phyloP scores from a whole-genome alignment of 2,888 invertebrate species.

The Stenchaetothrips biformis region DNA sequence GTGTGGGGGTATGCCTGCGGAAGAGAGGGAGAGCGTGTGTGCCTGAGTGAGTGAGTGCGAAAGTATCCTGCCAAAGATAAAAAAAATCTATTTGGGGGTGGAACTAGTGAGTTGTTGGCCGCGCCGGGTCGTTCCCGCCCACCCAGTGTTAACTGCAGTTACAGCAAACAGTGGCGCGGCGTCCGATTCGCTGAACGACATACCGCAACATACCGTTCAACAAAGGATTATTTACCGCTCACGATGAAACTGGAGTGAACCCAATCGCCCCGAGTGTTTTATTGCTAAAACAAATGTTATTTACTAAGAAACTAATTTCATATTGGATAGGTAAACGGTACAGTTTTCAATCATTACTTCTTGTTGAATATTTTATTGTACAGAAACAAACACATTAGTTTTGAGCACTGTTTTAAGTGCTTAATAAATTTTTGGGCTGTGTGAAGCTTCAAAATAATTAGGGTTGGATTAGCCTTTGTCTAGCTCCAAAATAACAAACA shows the following conservation, averaged over 20 bases:
- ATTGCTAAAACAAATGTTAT: slow-evolving; percentile 34
- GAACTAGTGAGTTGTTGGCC: background rate
- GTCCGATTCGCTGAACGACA: background rate
- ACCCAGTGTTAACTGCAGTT: background rate
- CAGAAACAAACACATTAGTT: slow-evolving; percentile 40
- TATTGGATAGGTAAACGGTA: slow-evolving; percentile 36
- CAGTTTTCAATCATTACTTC: slow-evolving; percentile 35
- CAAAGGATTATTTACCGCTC: background rate
- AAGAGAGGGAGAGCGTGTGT: slow-evolving; percentile 29
- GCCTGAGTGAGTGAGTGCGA: slow-evolving; percentile 16
- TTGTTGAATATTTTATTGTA: slow-evolving; percentile 37
- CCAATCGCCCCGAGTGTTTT: slow-evolving; percentile 22
- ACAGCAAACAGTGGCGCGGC: background rate
- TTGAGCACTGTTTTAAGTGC: slow-evolving; percentile 65
- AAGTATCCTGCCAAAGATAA: slow-evolving; percentile 1
- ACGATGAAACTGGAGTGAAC: slow-evolving; percentile 15
- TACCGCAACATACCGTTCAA: background rate
- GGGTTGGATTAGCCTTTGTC: slow-evolving; percentile 24
- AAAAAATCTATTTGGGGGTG: background rate
- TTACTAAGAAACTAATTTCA: slow-evolving; percentile 38
- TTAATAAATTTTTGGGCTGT: slow-evolving; percentile 59
- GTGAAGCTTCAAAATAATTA: slow-evolving; percentile 46
- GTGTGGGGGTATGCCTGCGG: background rate
- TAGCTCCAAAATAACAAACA: slow-evolving; percentile 23
- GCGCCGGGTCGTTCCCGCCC: background rate